These are phyloP conservation scores for Ceratina australensis DNA, from an alignment of 1,140 invertebrate genomes.

Conservation along the genomic window DNA sequence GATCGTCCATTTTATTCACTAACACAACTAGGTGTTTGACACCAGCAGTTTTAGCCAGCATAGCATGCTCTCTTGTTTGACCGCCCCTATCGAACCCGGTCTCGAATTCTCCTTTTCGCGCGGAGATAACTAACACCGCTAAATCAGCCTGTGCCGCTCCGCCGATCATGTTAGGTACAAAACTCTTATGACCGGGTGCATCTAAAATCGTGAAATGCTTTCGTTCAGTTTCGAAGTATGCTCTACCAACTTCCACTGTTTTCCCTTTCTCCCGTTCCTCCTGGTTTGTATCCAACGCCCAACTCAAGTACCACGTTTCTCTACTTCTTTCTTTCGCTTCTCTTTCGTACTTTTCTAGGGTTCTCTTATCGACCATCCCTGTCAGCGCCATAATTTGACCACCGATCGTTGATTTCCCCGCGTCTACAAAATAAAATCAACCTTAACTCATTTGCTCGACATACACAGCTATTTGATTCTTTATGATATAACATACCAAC, in stretches of 20 bases:
- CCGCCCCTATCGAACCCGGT: slow-evolving; percentile 99
- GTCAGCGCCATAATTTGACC: slow-evolving; percentile 99
- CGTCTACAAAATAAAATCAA: slow-evolving; percentile 84
- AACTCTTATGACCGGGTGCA: slow-evolving; percentile 99
- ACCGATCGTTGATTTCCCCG: slow-evolving; percentile 99
- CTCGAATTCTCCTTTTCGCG: slow-evolving; percentile 99
- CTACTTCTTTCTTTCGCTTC: slow-evolving; percentile 99
- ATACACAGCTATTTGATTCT: too few relatives aligned
- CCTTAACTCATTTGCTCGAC: too few relatives aligned
- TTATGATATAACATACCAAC: slow-evolving; percentile 87
- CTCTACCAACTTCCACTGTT: slow-evolving; percentile 99
- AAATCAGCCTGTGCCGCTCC: slow-evolving; percentile 99
- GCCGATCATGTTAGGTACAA: slow-evolving; percentile 99
- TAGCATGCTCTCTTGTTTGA: slow-evolving; percentile 99
- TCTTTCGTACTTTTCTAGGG: slow-evolving; percentile 99
- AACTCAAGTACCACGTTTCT: slow-evolving; percentile 99
- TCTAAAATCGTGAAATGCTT: slow-evolving; percentile 99
- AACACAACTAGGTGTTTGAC: slow-evolving; percentile 98
- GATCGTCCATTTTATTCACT: slow-evolving; percentile 99
- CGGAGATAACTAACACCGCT: slow-evolving; percentile 98
- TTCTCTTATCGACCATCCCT: slow-evolving; percentile 99
- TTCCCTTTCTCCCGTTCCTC: slow-evolving; percentile 99
- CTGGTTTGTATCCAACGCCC: slow-evolving; percentile 99
- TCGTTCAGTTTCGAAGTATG: slow-evolving; percentile 99
- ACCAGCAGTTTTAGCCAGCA: slow-evolving; percentile 99